Base-by-base conservation (phyloP, 2,113 vertebrate species). In the Lampris incognitus region DNA sequence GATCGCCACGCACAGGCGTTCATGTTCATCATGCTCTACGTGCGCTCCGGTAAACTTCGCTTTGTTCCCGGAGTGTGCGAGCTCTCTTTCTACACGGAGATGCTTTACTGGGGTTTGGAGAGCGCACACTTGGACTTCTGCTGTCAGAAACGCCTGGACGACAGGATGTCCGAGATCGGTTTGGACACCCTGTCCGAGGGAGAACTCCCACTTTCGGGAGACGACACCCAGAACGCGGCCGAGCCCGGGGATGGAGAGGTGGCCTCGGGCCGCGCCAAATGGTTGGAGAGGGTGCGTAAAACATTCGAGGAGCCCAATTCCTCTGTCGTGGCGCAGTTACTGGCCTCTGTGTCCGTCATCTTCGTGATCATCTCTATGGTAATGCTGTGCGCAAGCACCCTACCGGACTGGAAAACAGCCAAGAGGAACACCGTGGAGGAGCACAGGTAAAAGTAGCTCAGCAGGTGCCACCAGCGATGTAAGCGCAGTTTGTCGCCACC, bases 41-140 rank as follows among this genome's bases (percentile, higher is more conserved):
- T 97, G 90, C 97, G 97, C 90, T 96, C 97, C 78, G 98, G 98
- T 2, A 98, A 96, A 93, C 94, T 99, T 84, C 95, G 98, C 81
- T 99, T 99, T 80, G 96, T 97, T 60, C 98, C 98, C 79, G 96
- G 96, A 81, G 98, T 98, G 95, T 99, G 98, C 84, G 98, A 99
- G 91, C 96, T 99, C 59, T 99, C 98, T 63, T 99, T 99, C 93
- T 98, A 99, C 94, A 95, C 97, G 11, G 98, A 99, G 93, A 97
- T 99, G 96, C 93, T 98, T 81, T 99, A 99, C 89, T 99, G 98
- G 98, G 98, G 98, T 2, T 91, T 99, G 91, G 98, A 99, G 91
- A 95, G 97, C 87, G 95, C 95, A 46, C 96, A 99, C 88, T 93
- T 99, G 87, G 98, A 99, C 91, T 95, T 95, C 82, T 99, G 98